Conservation (phyloP, 2,888 invertebrate genomes). For the Cantharis lateralis region DNA sequence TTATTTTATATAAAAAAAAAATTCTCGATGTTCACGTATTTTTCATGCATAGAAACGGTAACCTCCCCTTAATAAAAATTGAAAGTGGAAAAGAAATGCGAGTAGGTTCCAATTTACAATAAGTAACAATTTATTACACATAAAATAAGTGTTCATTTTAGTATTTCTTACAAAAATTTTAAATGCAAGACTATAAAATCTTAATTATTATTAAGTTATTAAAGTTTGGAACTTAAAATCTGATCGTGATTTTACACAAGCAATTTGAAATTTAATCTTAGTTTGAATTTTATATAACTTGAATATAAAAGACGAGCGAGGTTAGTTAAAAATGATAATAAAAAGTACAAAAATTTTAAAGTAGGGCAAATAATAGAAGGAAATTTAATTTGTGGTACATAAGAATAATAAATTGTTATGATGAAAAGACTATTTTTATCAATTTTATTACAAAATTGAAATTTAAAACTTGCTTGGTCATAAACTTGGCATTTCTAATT, state of each 20-base stretch:
- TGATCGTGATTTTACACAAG: too few species aligned
- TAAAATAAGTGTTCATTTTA: not conserved
- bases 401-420: not conserved
- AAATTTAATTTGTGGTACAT: not conserved
- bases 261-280: too few species aligned
- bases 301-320: not conserved
- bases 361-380: not conserved
- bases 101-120: not conserved
- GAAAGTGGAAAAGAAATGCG: not conserved
- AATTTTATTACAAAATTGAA: not conserved
- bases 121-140: not conserved
- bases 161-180: not conserved
- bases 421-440: not conserved
- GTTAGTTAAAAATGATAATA: not conserved
- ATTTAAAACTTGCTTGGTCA: not conserved
- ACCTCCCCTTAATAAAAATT: too few species aligned
- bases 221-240: not conserved
- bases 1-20: too few species aligned
- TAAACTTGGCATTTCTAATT: not conserved
- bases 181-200: not conserved
- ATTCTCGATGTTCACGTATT: too few species aligned
- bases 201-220: not conserved
- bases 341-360: not conserved
- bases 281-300: too few species aligned
- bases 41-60: too few species aligned